Evolutionary conservation across 2,113 vertebrate species (phyloP).

Genomic region (Telmatochromis sp.): DNA sequence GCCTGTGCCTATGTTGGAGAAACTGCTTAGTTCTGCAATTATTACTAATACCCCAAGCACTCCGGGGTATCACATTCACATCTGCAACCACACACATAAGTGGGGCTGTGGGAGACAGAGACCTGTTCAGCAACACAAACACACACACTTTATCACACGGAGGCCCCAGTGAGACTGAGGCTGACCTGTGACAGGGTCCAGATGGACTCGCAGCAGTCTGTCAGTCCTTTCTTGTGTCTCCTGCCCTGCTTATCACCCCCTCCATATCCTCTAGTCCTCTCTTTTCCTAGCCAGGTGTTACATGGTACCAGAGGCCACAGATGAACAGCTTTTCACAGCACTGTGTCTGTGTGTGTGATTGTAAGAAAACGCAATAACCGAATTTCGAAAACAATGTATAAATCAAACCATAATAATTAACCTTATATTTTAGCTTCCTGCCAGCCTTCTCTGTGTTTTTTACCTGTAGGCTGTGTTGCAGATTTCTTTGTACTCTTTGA

Average conservation of each 20-base stretch:
- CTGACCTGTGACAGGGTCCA: constrained; percentile 53
- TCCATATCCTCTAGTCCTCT: neutral
- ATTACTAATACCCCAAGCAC: neutral
- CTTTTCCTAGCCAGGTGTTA: constrained; percentile 48
- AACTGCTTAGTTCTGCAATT: constrained; percentile 9
- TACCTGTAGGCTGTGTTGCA: constrained; percentile 92
- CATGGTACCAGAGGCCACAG: neutral
- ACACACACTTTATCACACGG: constrained; percentile 13
- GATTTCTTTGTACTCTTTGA: constrained; percentile 96
- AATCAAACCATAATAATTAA: neutral
- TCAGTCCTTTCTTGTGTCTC: constrained; percentile 14
- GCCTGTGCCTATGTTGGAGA: neutral
- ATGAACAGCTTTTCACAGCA: neutral
- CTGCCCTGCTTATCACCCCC: neutral
- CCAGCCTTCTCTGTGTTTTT: neutral
- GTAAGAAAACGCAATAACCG: neutral
- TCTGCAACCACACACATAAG: neutral
- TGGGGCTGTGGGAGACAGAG: neutral
- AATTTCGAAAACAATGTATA: neutral
- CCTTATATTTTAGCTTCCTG: neutral
- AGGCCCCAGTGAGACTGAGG: constrained; percentile 25
- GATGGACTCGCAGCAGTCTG: constrained; percentile 47
- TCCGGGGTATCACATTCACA: neutral
- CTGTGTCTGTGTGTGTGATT: neutral
- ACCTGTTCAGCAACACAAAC: neutral